Percentiles rank a stretch among this genome's conserved stretches.
Evolutionary conservation across 2,888 invertebrate genomes (phyloP).

Genomic region (Xiphydria camelus): DNA sequence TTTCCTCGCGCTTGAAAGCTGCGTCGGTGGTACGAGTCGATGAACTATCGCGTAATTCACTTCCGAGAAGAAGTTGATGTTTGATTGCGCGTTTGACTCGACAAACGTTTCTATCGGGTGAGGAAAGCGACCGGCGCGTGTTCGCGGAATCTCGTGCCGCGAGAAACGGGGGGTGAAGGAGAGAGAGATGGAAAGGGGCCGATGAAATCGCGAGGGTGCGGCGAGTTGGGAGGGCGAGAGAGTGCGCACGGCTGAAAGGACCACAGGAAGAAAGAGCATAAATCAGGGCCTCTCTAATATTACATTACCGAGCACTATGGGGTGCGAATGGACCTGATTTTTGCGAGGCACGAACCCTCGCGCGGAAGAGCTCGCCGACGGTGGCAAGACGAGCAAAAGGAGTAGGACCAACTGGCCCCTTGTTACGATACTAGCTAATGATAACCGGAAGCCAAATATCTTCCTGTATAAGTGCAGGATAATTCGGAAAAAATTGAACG

Average conservation of each 20-base stretch:
- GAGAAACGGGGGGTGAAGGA: background rate
- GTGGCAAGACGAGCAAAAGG: too few species aligned
- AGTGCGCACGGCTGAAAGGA: too few species aligned
- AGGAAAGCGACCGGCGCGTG: conserved; percentile 14
- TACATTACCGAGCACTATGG: conserved; percentile 10
- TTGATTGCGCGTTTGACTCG: conserved; percentile 40
- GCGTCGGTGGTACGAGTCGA: too few species aligned
- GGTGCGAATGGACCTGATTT: conserved; percentile 30
- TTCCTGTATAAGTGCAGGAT: too few species aligned
- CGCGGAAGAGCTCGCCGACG: too few species aligned
- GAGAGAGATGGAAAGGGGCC: background rate
- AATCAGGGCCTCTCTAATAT: conserved; percentile 34
- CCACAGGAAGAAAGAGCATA: conserved; percentile 26
- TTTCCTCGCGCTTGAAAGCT: too few species aligned
- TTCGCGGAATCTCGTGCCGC: conserved; percentile 4
- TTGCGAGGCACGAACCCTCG: conserved; percentile 12
- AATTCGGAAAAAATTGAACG: too few species aligned
- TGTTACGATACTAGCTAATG: too few species aligned
- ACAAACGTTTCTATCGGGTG: conserved; percentile 28
- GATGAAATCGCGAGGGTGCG: background rate
- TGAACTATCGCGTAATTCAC: conserved; percentile 31
- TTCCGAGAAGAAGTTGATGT: conserved; percentile 41
- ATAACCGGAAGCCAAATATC: too few species aligned
- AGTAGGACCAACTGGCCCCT: too few species aligned
- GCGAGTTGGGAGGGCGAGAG: background rate